phyloP scores from a whole-genome alignment of 2,113 vertebrate species.

The Oreochromis tanganicae region DNA sequence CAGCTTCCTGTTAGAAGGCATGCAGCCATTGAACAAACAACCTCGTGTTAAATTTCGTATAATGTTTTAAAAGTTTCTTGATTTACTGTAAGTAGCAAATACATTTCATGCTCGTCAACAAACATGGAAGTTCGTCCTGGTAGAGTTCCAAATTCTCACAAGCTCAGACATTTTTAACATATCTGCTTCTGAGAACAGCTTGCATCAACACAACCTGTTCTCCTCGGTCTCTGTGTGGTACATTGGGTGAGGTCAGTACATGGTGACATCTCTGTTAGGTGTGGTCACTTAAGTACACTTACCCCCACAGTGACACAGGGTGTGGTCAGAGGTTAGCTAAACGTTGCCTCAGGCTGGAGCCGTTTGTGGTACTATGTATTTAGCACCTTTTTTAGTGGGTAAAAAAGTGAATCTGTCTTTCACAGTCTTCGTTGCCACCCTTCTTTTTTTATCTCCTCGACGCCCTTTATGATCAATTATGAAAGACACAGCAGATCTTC shows the following conservation, averaged over 20 bases:
- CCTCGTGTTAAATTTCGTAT: not conserved
- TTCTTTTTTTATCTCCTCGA: not conserved
- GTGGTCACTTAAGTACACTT: not conserved
- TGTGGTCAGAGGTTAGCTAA: not conserved
- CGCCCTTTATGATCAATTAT: not conserved
- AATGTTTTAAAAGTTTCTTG: fast-evolving
- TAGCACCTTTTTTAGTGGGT: not conserved
- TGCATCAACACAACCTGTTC: not conserved
- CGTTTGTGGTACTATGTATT: not conserved
- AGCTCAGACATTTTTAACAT: fast-evolving
- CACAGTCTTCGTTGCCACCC: not conserved
- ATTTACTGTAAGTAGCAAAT: not conserved
- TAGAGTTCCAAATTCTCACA: not conserved
- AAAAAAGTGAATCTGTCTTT: not conserved
- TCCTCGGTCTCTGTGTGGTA: fast-evolving
- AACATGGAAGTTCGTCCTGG: fast-evolving
- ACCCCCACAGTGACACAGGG: not conserved
- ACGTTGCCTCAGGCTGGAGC: not conserved
- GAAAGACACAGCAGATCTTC: not conserved
- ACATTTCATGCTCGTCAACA: not conserved
- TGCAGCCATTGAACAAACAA: not conserved
- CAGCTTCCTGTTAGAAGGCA: not conserved
- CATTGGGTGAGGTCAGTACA: not conserved
- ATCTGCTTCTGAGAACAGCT: not conserved
- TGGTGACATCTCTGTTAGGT: not conserved